Evolutionary conservation across 2,888 invertebrate genomes (phyloP).

Genomic region (Muscina levida): DNA sequence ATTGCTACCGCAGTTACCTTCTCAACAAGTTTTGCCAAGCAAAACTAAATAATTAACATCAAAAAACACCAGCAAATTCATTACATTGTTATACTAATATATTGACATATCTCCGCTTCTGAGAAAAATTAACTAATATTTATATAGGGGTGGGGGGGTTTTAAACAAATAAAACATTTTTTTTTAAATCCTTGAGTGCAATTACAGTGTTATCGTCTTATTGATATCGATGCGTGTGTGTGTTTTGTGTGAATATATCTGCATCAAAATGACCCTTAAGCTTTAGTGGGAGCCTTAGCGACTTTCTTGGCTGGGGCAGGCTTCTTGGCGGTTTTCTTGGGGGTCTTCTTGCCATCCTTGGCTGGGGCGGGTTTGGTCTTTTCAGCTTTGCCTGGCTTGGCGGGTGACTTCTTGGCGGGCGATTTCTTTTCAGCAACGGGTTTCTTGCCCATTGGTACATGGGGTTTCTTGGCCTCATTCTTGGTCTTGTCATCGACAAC

Average conservation of each 20-base stretch:
- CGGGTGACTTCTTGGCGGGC: conserved; percentile 4
- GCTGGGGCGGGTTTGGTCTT: conserved; percentile 50
- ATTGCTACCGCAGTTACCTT: too few relatives aligned
- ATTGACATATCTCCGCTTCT: conserved; percentile 65
- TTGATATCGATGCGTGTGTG: background rate
- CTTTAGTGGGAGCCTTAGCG: conserved; percentile 44
- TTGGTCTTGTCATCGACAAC: conserved; percentile 43
- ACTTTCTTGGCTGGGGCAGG: conserved; percentile 48
- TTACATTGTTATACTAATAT: too few relatives aligned
- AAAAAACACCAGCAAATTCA: too few relatives aligned
- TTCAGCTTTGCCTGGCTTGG: conserved; percentile 30
- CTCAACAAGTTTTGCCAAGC: too few relatives aligned
- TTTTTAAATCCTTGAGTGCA: background rate
- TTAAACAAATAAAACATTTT: background rate
- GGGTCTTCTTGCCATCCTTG: conserved; percentile 46
- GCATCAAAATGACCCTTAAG: conserved; percentile 28
- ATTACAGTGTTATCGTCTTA: background rate
- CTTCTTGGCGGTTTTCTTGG: conserved; percentile 66
- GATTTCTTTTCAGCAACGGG: conserved; percentile 46
- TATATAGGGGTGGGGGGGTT: background rate
- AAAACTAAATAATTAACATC: too few relatives aligned
- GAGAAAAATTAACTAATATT: too few relatives aligned
- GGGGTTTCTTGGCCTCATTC: conserved; percentile 14
- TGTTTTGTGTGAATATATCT: background rate
- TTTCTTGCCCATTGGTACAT: conserved; percentile 22